Percentiles rank a stretch among this genome's conserved stretches.
phyloP scores from a whole-genome alignment of 2,113 vertebrate species.

The Speoplatyrhinus poulsoni region DNA sequence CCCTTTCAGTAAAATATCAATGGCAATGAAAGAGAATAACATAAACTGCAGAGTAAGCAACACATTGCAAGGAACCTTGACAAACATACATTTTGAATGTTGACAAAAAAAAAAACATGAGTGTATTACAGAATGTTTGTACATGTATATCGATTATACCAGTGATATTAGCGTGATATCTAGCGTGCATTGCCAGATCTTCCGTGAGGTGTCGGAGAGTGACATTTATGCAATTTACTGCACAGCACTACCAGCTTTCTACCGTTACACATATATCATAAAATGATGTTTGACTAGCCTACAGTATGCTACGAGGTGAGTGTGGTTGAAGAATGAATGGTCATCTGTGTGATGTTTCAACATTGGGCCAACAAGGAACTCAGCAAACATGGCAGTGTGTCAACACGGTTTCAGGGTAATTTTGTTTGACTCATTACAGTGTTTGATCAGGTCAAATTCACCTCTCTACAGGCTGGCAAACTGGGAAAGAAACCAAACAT shows the following conservation, averaged over 20 bases:
- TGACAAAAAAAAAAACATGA: too few species aligned
- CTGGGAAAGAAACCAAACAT: slow-evolving; percentile 40
- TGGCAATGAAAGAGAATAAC: too few species aligned
- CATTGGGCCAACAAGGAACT: slow-evolving; percentile 44
- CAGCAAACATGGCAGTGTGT: slow-evolving; percentile 62
- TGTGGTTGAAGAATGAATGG: slow-evolving; percentile 60
- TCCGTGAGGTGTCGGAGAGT: too few species aligned
- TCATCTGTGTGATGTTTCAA: slow-evolving; percentile 53
- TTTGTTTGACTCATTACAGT: slow-evolving; percentile 71
- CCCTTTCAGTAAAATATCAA: too few species aligned
- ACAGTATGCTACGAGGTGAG: slow-evolving; percentile 51
- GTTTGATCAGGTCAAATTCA: slow-evolving; percentile 68
- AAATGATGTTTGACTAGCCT: slow-evolving; percentile 32
- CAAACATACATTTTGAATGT: too few species aligned
- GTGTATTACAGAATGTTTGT: too few species aligned
- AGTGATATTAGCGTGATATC: slow-evolving; percentile 22
- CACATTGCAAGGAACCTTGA: too few species aligned
- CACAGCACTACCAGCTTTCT: too few species aligned
- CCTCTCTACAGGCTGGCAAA: slow-evolving; percentile 35
- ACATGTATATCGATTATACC: slow-evolving; percentile 34
- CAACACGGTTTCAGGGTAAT: slow-evolving; percentile 63
- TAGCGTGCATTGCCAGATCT: too few species aligned
- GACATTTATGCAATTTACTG: too few species aligned
- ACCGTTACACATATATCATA: slow-evolving; percentile 1
- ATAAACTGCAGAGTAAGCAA: too few species aligned